Conservation (phyloP, 35 echinoderm and acorn worm genomes). For the Hemicentrotus pulcherrimus region DNA sequence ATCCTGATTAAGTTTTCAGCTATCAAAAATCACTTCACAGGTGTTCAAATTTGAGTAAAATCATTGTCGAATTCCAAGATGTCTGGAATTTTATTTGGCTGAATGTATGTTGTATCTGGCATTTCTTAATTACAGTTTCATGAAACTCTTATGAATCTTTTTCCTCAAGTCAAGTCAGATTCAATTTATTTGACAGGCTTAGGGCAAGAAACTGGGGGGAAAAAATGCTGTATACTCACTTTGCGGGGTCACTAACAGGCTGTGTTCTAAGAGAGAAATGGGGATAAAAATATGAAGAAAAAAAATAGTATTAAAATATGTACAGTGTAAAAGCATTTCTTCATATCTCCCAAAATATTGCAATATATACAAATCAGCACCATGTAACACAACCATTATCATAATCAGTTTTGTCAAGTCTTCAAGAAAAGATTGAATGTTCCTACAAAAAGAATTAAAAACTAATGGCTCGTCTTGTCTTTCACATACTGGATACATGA, state of each 20-base stretch:
- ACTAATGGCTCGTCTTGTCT: too few species aligned
- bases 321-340: too few species aligned
- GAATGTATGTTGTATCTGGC: too few species aligned
- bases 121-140: not conserved
- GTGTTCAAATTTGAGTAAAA: too few species aligned
- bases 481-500: too few species aligned
- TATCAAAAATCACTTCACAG: too few species aligned
- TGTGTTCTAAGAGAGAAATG: conserved; percentile 33
- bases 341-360: too few species aligned
- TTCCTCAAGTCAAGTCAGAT: not conserved
- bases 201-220: not conserved
- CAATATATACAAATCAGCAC: too few species aligned
- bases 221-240: conserved; percentile 25
- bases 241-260: conserved; percentile 44
- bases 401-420: too few species aligned
- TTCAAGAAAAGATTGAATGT: too few species aligned
- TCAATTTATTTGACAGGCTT: not conserved
- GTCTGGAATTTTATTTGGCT: not conserved
- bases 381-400: too few species aligned
- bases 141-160: not conserved
- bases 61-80: not conserved
- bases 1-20: not conserved
- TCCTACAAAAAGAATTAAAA: too few species aligned
- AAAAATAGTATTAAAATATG: not conserved
- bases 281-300: not conserved